These are phyloP conservation scores for Melanotaenia duboulayi DNA, from an alignment of 2,113 vertebrate species.

Conservation along the genomic window DNA sequence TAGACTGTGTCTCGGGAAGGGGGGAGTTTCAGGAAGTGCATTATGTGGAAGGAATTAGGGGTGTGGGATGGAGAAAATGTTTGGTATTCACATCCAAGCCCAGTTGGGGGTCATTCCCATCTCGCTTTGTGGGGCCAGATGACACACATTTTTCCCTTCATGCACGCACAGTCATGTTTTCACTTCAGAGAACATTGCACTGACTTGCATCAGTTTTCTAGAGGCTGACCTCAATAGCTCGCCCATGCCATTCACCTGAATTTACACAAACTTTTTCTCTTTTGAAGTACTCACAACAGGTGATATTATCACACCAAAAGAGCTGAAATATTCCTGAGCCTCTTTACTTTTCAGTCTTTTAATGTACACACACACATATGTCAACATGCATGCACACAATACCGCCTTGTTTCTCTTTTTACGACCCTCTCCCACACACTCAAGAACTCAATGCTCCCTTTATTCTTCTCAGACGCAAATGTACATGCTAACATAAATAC, in stretches of 20 bases:
- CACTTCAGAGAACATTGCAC: background rate
- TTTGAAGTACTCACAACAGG: background rate
- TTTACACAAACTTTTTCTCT: background rate
- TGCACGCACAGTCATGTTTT: background rate
- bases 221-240: background rate
- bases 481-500: background rate
- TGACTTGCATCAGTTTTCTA: background rate
- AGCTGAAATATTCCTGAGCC: background rate
- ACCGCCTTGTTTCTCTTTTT: background rate
- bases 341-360: background rate
- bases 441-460: slow-evolving; percentile 11
- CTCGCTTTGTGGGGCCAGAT: background rate
- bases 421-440: background rate
- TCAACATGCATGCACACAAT: slow-evolving; percentile 1
- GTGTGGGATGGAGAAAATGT: slow-evolving; percentile 59
- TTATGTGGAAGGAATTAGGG: slow-evolving; percentile 43
- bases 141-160: background rate
- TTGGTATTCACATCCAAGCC: slow-evolving; percentile 52
- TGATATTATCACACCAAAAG: background rate
- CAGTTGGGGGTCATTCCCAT: slow-evolving; percentile 9
- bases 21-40: slow-evolving; percentile 48
- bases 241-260: background rate
- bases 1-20: slow-evolving; percentile 10
- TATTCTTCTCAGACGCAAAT: background rate
- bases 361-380: background rate